Evolutionary conservation across 2,888 invertebrate species (phyloP).

Genomic region (Thera obeliscata): DNA sequence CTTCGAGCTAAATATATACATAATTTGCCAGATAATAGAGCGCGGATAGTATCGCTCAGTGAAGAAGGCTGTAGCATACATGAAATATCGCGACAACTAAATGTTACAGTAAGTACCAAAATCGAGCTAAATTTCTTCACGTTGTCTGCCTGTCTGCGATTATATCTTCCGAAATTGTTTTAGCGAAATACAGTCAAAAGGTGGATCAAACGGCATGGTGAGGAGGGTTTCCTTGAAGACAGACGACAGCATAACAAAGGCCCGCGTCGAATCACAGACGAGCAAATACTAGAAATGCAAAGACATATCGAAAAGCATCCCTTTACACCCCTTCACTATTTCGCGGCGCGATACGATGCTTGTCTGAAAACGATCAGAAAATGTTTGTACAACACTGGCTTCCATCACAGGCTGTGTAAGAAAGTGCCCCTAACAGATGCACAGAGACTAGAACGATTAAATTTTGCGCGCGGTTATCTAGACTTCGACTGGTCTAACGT

Average conservation of each 20-base stretch:
- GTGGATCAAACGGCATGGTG: conserved; percentile 6
- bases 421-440: neutral
- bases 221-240: neutral
- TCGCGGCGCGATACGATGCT: neutral
- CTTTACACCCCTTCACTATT: conserved; percentile 2
- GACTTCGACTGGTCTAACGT: conserved; percentile 1
- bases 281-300: neutral
- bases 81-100: conserved; percentile 2
- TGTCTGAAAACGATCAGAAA: conserved; percentile 1
- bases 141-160: neutral
- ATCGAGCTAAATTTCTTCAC: neutral
- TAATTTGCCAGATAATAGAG: conserved; percentile 6
- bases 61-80: conserved; percentile 4
- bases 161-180: neutral
- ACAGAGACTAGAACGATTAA: neutral
- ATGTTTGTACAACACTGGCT: neutral
- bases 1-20: neutral
- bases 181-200: conserved; percentile 5
- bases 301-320: neutral
- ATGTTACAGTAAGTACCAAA: neutral
- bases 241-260: conserved; percentile 2
- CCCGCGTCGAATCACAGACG: neutral
- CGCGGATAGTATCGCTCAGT: conserved; percentile 1
- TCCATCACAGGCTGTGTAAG: conserved; percentile 1
- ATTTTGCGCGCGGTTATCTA: conserved; percentile 6